Conservation (phyloP, 1,140 invertebrate genomes). For the Delia radicum region DNA sequence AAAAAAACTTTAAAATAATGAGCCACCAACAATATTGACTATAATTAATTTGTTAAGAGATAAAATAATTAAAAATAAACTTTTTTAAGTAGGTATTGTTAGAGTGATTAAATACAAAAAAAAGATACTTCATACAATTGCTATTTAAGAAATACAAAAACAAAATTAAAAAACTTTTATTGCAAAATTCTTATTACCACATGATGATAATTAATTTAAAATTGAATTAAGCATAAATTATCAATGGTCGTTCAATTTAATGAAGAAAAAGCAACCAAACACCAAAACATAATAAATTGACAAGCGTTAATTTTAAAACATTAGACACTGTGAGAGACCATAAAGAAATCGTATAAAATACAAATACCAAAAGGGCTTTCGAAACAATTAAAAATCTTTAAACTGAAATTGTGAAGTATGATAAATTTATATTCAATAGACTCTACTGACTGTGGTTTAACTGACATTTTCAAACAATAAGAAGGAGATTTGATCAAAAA, state of each 20-base stretch:
- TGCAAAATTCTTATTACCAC: constrained; percentile 5
- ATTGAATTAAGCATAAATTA: constrained; percentile 20
- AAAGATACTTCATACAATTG: neutral
- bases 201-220: constrained; percentile 14
- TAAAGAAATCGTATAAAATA: no score
- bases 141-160: neutral
- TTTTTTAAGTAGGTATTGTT: neutral
- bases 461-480: neutral
- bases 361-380: neutral
- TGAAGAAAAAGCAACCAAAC: neutral
- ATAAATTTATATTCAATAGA: constrained; percentile 10
- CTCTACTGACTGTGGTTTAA: neutral
- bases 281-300: constrained; percentile 1
- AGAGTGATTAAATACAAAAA: neutral
- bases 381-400: neutral
- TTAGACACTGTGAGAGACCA: neutral
- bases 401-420: neutral
- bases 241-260: constrained; percentile 2
- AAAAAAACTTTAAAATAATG: neutral
- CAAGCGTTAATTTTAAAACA: constrained; percentile 10
- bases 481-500: neutral
- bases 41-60: constrained; percentile 17
- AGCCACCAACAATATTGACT: neutral
- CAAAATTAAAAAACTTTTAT: neutral
- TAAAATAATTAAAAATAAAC: constrained; percentile 8